These are phyloP conservation scores for Nipponia nippon DNA, from an alignment of 2,113 vertebrate species.

Conservation along the genomic window DNA sequence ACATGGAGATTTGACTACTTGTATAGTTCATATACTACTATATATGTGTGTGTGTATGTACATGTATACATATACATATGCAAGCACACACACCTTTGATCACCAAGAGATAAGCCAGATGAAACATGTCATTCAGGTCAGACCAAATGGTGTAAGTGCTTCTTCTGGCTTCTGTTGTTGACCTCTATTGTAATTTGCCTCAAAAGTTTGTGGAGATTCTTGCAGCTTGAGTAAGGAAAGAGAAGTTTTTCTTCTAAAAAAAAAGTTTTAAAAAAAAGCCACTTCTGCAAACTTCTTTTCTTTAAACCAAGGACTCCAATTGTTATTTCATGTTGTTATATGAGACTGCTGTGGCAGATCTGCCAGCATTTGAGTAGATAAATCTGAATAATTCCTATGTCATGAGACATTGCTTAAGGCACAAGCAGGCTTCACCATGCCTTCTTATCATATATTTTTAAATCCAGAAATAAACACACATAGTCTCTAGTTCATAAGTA, in stretches of 20 bases:
- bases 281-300: background rate
- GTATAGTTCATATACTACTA: background rate
- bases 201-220: background rate
- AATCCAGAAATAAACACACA: background rate
- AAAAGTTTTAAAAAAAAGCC: background rate
- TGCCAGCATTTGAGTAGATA: background rate
- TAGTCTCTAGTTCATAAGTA: background rate
- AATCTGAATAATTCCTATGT: background rate
- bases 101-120: background rate
- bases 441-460: background rate
- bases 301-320: background rate
- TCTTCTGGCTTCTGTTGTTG: background rate
- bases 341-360: background rate
- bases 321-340: background rate
- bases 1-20: background rate
- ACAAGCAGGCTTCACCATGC: background rate
- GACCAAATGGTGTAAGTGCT: background rate
- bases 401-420: background rate
- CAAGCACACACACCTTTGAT: background rate
- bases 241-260: background rate
- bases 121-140: background rate
- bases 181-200: background rate
- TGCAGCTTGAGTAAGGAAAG: background rate
- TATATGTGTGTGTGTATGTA: background rate
- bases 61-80: too few relatives aligned